These are phyloP conservation scores for Catocala fraxini DNA, from an alignment of 2,888 invertebrate species.

Conservation along the genomic window DNA sequence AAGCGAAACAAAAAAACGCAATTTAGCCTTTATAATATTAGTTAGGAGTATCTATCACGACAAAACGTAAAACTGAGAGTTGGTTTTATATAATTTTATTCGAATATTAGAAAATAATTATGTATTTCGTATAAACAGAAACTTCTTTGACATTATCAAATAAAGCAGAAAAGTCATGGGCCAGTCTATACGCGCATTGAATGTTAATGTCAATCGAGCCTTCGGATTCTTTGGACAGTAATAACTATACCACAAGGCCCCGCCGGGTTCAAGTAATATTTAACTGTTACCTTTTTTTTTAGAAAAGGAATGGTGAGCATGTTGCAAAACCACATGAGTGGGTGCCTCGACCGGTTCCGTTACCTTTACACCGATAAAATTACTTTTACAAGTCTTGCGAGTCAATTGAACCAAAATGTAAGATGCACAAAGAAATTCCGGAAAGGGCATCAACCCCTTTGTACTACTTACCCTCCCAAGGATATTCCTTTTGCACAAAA, in stretches of 20 bases:
- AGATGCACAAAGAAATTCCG: conserved; percentile 25
- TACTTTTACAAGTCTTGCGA: conserved; percentile 3
- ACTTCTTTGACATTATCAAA: conserved; percentile 15
- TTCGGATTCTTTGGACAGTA: conserved; percentile 9
- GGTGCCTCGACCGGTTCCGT: conserved; percentile 21
- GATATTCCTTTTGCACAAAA: background rate
- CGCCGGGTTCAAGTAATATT: conserved; percentile 3
- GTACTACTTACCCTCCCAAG: background rate
- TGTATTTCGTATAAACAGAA: conserved; percentile 11
- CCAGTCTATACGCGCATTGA: conserved; percentile 21
- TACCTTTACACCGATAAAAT: conserved; percentile 21
- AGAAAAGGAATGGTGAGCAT: background rate
- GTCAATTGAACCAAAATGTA: background rate
- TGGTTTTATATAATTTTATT: no score
- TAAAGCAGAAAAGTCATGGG: conserved; percentile 26
- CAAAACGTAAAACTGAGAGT: no score
- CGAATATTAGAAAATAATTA: background rate
- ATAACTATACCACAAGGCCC: background rate
- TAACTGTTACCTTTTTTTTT: conserved; percentile 3
- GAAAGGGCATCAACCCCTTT: conserved; percentile 28
- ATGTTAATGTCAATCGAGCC: conserved; percentile 22
- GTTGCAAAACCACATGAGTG: conserved; percentile 1
- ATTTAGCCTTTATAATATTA: no score
- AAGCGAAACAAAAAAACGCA: no score
- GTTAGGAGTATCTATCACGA: no score